Percentiles rank a stretch among this genome's conserved stretches.
Evolutionary conservation across 2,888 invertebrate genomes (phyloP).

Genomic region (Catonia carolina): DNA sequence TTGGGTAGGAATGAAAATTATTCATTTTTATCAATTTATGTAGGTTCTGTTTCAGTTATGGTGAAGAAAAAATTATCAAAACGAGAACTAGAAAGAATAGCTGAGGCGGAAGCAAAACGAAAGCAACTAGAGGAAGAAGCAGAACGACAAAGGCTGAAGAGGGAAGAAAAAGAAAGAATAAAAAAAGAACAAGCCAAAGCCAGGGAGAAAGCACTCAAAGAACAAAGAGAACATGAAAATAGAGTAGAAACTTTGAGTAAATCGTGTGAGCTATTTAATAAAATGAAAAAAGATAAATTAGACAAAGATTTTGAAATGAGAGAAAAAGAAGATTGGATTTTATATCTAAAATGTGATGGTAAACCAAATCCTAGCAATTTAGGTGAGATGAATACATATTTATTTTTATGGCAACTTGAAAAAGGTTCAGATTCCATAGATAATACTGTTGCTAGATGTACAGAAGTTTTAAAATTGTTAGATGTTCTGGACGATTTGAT

Average conservation of each 20-base stretch:
- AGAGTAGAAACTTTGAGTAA: conserved; percentile 20
- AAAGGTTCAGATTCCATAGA: conserved; percentile 43
- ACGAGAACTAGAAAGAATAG: conserved; percentile 25
- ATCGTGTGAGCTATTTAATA: conserved; percentile 22
- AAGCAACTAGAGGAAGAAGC: conserved; percentile 41
- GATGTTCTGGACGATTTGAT: conserved; percentile 31
- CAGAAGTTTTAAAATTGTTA: conserved; percentile 42
- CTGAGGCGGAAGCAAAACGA: conserved; percentile 25
- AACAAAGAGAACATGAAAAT: conserved; percentile 29
- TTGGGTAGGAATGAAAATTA: too few species aligned
- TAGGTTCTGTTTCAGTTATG: too few species aligned
- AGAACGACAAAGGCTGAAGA: conserved; percentile 35
- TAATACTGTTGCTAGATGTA: conserved; percentile 46
- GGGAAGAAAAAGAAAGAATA: conserved; percentile 30
- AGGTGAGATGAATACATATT: conserved; percentile 52
- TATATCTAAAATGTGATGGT: conserved; percentile 54
- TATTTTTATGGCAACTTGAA: conserved; percentile 49
- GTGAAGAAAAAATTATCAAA: conserved; percentile 25
- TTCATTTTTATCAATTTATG: too few species aligned
- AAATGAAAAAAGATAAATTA: conserved; percentile 26
- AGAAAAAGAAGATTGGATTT: conserved; percentile 47
- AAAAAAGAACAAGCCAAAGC: conserved; percentile 28
- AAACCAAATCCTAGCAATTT: conserved; percentile 52
- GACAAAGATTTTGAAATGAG: conserved; percentile 27
- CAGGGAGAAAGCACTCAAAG: conserved; percentile 28